Conservation (phyloP, 1,140 invertebrate species). For the Drosophila setifemur region DNA sequence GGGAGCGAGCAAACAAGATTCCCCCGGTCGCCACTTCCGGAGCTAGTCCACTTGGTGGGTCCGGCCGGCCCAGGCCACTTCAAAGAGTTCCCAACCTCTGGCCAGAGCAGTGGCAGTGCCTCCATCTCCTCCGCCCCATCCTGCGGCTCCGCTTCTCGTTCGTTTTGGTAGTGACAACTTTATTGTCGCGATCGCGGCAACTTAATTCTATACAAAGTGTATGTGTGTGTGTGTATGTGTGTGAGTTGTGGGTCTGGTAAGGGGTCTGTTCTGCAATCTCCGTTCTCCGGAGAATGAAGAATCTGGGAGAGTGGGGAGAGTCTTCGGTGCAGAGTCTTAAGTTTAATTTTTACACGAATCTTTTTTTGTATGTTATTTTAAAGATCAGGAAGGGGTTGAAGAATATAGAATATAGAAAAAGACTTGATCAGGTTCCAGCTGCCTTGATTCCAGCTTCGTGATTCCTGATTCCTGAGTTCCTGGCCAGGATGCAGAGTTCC, state of each 20-base stretch:
- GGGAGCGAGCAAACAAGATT: conserved; percentile 17
- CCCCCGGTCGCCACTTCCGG: conserved; percentile 8
- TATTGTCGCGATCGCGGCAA: conserved; percentile 28
- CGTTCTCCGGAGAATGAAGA: too few species aligned
- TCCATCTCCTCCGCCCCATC: background rate
- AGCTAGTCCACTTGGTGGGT: conserved; percentile 12
- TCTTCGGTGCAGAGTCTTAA: too few species aligned
- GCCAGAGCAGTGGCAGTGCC: conserved; percentile 37
- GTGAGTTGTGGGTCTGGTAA: background rate
- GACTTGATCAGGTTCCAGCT: too few species aligned
- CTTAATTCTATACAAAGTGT: conserved; percentile 68
- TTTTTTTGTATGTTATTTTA: conserved; percentile 2
- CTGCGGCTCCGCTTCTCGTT: background rate
- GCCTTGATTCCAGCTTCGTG: too few species aligned
- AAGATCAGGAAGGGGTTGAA: too few species aligned
- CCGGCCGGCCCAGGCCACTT: background rate
- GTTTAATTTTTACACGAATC: background rate
- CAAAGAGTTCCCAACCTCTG: conserved; percentile 44
- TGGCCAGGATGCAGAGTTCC: too few species aligned
- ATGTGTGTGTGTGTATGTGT: conserved; percentile 18
- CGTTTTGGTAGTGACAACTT: conserved; percentile 22
- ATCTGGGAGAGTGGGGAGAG: too few species aligned
- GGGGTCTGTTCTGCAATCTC: too few species aligned
- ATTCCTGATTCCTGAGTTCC: too few species aligned
- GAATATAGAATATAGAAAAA: too few species aligned